Base-by-base conservation (phyloP, 2,888 invertebrate species). In the Xylocampa areola region DNA sequence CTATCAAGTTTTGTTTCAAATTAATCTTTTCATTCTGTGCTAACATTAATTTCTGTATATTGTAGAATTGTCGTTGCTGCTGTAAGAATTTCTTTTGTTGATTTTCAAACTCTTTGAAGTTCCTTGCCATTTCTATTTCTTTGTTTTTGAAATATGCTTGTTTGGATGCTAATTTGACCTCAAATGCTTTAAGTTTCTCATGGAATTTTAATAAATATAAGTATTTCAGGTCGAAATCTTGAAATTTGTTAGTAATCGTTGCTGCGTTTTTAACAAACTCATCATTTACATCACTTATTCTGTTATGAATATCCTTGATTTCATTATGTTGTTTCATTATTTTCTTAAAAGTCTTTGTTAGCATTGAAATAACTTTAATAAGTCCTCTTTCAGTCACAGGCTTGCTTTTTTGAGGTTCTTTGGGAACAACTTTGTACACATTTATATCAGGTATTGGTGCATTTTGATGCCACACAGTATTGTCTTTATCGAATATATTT, bases 1-100 rank as follows among this genome's bases (percentile, higher is more conserved):
- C 85, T 53, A 94, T 93, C 0, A 82, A 21, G 37, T 82, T 88
- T 40, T 93, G 93, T 61, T 89, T 92, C 0, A 73, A 33, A 30
- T 87, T 92, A 1, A 93, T 89, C 49, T 89, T 91, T 45, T 92
- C 91, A 6, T 92, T 93, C 51, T 93, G 92, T 0, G 84, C 80
- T 1, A 93, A 49, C 84, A 93, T 88, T 0, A 89, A 30, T 59
- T 89, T 91, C 30, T 94, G 93, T 41, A 92, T 83, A 4, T 82
- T 85, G 39, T 88, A 92, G 73, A 94, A 93, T 23, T 92, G 90
- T 17, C 81, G 76, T 51, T 94, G 93, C 49, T 92, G 93, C 0
- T 77, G 67, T 25, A 91, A 74, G 60, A 94, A 94, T 25, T 90
- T 89, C 41, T 86, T 88, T 58, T 93, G 92, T 47, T 92, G 90